phyloP scores from a whole-genome alignment of 2,888 invertebrate species.

The Scaeva pyrastri region DNA sequence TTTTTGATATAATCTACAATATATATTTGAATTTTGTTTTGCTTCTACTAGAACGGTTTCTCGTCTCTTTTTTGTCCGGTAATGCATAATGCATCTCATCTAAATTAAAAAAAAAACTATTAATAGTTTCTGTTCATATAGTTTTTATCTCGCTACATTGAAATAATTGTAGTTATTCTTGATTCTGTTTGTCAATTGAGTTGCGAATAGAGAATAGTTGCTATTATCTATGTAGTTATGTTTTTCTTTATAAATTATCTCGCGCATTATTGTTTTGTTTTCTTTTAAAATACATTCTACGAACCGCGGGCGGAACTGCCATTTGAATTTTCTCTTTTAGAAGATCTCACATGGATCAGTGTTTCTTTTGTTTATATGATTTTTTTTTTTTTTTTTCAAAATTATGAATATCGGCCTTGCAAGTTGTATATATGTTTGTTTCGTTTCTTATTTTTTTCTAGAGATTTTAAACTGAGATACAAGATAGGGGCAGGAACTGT shows the following conservation, averaged over 20 bases:
- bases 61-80: conserved; percentile 58
- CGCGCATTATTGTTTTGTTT: background rate
- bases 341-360: conserved; percentile 33
- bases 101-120: conserved; percentile 41
- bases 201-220: conserved; percentile 75
- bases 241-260: background rate
- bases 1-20: background rate
- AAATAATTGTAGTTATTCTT: conserved; percentile 30
- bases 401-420: conserved; percentile 63
- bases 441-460: conserved; percentile 38
- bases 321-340: conserved; percentile 62
- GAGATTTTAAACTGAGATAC: conserved; percentile 50
- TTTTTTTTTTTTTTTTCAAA: conserved; percentile 42
- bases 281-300: conserved; percentile 20
- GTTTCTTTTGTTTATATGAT: background rate
- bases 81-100: conserved; percentile 39
- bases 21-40: conserved; percentile 15
- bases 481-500: conserved; percentile 1
- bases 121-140: conserved; percentile 43
- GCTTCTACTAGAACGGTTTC: conserved; percentile 74
- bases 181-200: conserved; percentile 44
- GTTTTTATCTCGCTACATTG: conserved; percentile 28
- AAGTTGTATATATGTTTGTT: conserved; percentile 74
- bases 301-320: conserved; percentile 40
- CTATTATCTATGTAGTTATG: conserved; percentile 72